Base-by-base conservation (phyloP, 2,888 invertebrate species). In the Autographa gamma region DNA sequence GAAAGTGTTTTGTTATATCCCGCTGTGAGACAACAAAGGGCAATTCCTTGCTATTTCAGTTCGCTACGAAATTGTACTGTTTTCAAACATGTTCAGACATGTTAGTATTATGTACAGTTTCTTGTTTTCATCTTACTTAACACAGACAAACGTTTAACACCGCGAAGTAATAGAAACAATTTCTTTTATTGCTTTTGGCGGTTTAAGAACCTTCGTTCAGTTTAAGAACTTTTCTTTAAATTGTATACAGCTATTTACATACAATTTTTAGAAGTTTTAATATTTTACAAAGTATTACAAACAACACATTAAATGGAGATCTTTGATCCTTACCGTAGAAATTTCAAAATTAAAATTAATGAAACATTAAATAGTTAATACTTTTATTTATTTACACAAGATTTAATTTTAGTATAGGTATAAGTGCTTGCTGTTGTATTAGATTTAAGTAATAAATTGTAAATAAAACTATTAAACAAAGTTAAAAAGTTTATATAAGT, bases 1-100 rank as follows among this genome's bases (percentile, higher is more conserved):
- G 9, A 63, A 62, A 76, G 58, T 18, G n/a, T 54, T 72, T 59
- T 64, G 34, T 43, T 31, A 38, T 62, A 43, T 16, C 19, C n/a
- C 38, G 11, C 54, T 18, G 19, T 48, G 72, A 76, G 70, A 83
- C 78, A 77, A 79, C 81, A 79, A 79, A 79, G 79, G 62, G 41
- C 60, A 66, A 63, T 52, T 65, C 2, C 32, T 62, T 61, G 63
- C 64, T 62, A 77, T 80, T 67, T 69, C 34, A 25, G 38, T 74
- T 66, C 31, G 52, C 54, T 38, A 68, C 41, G 58, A 58, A 64
- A 62, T 62, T 64, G 60, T 41, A 60, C n/a, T 58, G 43, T 43
- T 63, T 60, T 69, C 31, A 59, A 69, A 54, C 43, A 59, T 77
- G 60, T 60, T 9, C 66, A 69, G 74, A 70, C 69, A 32, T 64